A percentile compares a stretch with the other conserved stretches of the same genome.
Conservation (phyloP, 2,113 vertebrate genomes). For the Centropristis striata region DNA sequence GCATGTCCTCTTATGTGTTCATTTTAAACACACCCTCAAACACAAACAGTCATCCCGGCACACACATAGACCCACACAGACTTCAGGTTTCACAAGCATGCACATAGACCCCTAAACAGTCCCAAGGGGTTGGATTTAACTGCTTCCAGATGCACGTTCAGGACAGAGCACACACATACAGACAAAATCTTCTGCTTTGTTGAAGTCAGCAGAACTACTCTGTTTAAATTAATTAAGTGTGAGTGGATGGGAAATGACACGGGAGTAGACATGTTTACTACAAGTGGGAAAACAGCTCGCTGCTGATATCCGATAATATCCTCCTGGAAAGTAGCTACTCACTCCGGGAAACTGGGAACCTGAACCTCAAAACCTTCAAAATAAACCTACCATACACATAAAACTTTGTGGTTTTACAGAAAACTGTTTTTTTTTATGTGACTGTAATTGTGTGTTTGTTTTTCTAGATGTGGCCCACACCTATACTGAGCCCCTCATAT, state of each 20-base stretch:
- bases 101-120: slow-evolving; percentile 79
- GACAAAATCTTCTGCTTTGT: slow-evolving; percentile 79
- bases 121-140: slow-evolving; percentile 77
- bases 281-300: slow-evolving; percentile 43
- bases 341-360: slow-evolving; percentile 11
- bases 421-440: slow-evolving; percentile 6
- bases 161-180: slow-evolving; percentile 66
- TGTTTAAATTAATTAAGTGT: slow-evolving; percentile 74
- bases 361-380: not conserved
- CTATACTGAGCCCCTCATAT: slow-evolving; percentile 79
- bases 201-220: slow-evolving; percentile 76
- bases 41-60: slow-evolving; percentile 44
- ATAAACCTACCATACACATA: not conserved
- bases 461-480: slow-evolving; percentile 75
- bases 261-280: slow-evolving; percentile 47
- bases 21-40: slow-evolving; percentile 44
- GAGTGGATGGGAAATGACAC: slow-evolving; percentile 70
- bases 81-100: slow-evolving; percentile 80
- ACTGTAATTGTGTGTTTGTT: slow-evolving; percentile 40
- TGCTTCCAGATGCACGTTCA: slow-evolving; percentile 80
- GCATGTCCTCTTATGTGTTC: slow-evolving; percentile 38
- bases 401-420: slow-evolving; percentile 6
- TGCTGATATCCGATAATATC: slow-evolving; percentile 39
- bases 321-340: slow-evolving; percentile 2
- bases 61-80: slow-evolving; percentile 64